Conservation (phyloP, 2,888 invertebrate genomes). For the Hermaeophaga mercurialis region DNA sequence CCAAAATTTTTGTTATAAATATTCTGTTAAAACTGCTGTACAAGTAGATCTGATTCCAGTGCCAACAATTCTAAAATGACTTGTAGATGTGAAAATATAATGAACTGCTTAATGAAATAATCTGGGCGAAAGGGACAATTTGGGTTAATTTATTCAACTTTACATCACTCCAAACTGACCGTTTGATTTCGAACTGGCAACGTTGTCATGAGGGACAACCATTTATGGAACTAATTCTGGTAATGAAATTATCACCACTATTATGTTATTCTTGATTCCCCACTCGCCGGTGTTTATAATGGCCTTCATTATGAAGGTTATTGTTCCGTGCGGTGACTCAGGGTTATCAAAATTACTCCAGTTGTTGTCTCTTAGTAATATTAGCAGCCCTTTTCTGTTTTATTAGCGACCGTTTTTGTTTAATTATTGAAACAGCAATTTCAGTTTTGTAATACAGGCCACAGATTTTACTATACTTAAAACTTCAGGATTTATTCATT, state of each 20-base stretch:
- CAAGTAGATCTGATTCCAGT: too few species aligned
- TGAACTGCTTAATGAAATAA: too few species aligned
- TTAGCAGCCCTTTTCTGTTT: not conserved
- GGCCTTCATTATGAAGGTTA: slow-evolving; percentile 17
- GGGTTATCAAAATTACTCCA: slow-evolving; percentile 16
- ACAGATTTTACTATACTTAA: too few species aligned
- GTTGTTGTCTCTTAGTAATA: slow-evolving; percentile 17
- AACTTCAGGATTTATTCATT: too few species aligned
- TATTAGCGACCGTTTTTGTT: not conserved
- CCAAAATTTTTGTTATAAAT: too few species aligned
- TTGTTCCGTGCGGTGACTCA: slow-evolving; percentile 13
- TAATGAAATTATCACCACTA: slow-evolving; percentile 31
- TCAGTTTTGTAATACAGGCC: not conserved
- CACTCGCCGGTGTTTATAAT: slow-evolving; percentile 17
- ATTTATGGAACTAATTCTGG: slow-evolving; percentile 25
- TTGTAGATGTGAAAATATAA: too few species aligned
- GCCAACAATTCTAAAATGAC: too few species aligned
- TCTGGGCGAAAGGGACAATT: too few species aligned
- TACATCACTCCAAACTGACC: not conserved
- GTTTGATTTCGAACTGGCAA: slow-evolving; percentile 5
- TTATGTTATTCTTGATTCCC: slow-evolving; percentile 29
- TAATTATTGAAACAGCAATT: not conserved
- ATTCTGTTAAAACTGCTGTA: too few species aligned
- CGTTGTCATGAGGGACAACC: slow-evolving; percentile 3
- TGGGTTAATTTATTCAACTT: too few species aligned